Conservation (phyloP, 2,113 vertebrate genomes). For the Sceloporus tristichus region DNA sequence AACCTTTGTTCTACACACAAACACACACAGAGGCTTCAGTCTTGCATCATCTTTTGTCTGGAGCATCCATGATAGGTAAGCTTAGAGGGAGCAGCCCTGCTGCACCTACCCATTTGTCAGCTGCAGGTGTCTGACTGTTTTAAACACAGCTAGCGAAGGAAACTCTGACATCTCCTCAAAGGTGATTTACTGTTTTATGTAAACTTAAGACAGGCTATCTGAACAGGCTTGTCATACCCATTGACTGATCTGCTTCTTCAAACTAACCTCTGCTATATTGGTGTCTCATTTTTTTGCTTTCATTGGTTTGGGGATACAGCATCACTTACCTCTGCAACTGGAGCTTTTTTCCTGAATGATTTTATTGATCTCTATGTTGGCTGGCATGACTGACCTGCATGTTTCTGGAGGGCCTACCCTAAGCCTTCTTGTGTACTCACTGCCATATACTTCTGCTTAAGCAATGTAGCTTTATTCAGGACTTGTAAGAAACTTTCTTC, state of each 20-base stretch:
- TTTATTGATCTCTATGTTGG: slow-evolving; percentile 52
- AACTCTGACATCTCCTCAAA: slow-evolving; percentile 19
- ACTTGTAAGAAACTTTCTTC: slow-evolving; percentile 81
- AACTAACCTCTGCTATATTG: not conserved
- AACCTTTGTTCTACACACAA: slow-evolving; percentile 14
- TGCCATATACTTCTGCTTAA: slow-evolving; percentile 60
- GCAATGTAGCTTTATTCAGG: slow-evolving; percentile 71
- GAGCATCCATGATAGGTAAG: not conserved
- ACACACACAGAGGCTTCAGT: slow-evolving; percentile 1
- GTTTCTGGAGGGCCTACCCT: slow-evolving; percentile 67
- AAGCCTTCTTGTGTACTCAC: slow-evolving; percentile 51
- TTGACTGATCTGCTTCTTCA: slow-evolving; percentile 45
- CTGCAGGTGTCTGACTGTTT: slow-evolving; percentile 2
- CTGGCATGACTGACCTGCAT: slow-evolving; percentile 80
- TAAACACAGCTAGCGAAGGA: slow-evolving; percentile 6
- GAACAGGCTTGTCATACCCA: slow-evolving; percentile 43
- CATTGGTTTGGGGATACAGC: slow-evolving; percentile 63
- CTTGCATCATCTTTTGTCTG: not conserved
- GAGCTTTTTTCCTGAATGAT: slow-evolving; percentile 67
- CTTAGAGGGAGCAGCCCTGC: not conserved
- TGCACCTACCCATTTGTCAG: not conserved
- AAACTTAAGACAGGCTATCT: slow-evolving; percentile 36
- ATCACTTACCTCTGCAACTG: slow-evolving; percentile 85
- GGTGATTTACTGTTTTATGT: slow-evolving; percentile 36
- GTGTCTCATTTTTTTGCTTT: slow-evolving; percentile 25